Percentiles rank a stretch among this genome's conserved stretches.
Evolutionary conservation across 2,113 vertebrate genomes (phyloP).

Genomic region (Pseudopipra pipra): DNA sequence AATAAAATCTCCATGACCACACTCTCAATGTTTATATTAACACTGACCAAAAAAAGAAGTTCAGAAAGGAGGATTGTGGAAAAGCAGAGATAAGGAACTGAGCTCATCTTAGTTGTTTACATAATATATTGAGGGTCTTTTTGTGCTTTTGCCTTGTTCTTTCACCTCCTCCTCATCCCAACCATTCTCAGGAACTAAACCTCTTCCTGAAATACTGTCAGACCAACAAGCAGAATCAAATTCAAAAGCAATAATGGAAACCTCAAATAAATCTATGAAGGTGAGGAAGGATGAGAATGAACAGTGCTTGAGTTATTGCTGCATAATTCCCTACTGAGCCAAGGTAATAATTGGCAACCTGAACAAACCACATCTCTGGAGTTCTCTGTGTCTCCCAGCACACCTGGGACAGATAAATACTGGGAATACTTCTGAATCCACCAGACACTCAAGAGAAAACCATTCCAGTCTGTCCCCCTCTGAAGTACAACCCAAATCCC

Average conservation of each 20-base stretch:
- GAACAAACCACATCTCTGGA: neutral
- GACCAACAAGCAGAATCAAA: no score
- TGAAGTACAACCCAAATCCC: neutral
- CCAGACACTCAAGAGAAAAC: neutral
- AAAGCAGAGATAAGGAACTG: neutral
- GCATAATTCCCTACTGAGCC: neutral
- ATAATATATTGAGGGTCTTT: accelerated
- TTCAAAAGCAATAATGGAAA: neutral
- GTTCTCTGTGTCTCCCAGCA: neutral
- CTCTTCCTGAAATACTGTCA: neutral
- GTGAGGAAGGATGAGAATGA: neutral
- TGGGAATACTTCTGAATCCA: neutral
- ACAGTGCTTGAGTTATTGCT: neutral
- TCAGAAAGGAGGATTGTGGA: neutral
- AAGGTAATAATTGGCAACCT: neutral
- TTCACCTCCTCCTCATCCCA: neutral
- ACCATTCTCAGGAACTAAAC: neutral
- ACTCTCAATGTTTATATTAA: neutral
- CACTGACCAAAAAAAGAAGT: neutral
- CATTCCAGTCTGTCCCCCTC: neutral
- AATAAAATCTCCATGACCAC: neutral
- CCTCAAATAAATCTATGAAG: no score
- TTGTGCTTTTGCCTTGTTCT: neutral
- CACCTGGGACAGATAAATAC: neutral
- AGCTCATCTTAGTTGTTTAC: neutral